Conservation (phyloP, 2,888 invertebrate species). For the Agriotes lineatus region DNA sequence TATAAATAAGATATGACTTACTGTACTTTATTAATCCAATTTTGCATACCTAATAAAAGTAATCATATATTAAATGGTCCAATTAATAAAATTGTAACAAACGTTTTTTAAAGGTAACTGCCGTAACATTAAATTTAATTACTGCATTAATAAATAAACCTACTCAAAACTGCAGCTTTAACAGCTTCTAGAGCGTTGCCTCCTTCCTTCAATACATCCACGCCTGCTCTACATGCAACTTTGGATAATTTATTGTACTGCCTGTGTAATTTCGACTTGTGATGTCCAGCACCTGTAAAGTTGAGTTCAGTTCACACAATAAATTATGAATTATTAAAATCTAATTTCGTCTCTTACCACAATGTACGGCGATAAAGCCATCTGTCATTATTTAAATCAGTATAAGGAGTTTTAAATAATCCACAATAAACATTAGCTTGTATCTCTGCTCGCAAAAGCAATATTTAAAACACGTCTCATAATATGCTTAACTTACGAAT, state of each 20-base stretch:
- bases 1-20: no score
- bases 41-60: no score
- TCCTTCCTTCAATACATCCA: conserved; percentile 74
- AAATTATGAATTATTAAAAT: not conserved
- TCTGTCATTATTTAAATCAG: conserved; percentile 26
- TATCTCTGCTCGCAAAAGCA: no score
- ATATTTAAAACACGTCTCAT: no score
- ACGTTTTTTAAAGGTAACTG: no score
- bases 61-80: no score
- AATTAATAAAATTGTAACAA: no score
- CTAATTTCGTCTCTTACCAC: conserved; percentile 69
- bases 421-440: no score
- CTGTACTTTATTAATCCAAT: no score
- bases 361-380: conserved; percentile 83
- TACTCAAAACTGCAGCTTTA: conserved; percentile 80
- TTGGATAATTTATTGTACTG: conserved; percentile 84
- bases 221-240: conserved; percentile 81
- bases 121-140: no score
- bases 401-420: no score
- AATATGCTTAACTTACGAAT: no score
- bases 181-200: conserved; percentile 85
- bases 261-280: conserved; percentile 76
- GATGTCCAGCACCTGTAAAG: conserved; percentile 85
- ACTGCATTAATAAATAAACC: not conserved
- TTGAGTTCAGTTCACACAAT: conserved; percentile 5